Conservation (phyloP, 2,888 invertebrate species). For the Ophraella communa region DNA sequence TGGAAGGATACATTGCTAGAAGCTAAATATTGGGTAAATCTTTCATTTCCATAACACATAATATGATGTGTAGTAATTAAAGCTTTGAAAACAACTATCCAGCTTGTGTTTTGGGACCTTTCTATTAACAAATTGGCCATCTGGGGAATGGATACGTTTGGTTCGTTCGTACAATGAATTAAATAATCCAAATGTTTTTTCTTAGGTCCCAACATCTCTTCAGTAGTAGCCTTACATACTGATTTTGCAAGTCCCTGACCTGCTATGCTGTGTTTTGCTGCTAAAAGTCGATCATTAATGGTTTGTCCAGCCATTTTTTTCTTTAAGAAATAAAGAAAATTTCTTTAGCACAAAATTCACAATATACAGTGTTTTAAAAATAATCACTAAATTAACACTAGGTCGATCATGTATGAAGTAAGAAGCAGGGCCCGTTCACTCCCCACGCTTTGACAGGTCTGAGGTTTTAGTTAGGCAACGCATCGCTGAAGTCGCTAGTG, state of each 20-base stretch:
- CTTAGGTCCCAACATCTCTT: conserved; percentile 99
- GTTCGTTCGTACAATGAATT: conserved; percentile 99
- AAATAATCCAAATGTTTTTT: conserved; percentile 99
- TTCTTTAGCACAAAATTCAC: conserved; percentile 26
- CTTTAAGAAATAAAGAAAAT: conserved; percentile 26
- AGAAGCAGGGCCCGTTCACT: conserved; percentile 24
- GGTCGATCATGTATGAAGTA: conserved; percentile 23
- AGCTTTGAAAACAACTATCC: conserved; percentile 99
- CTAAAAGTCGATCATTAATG: conserved; percentile 96
- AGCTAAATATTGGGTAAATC: conserved; percentile 99
- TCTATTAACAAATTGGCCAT: conserved; percentile 98
- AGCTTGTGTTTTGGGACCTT: conserved; percentile 95
- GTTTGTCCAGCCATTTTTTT: conserved; percentile 93
- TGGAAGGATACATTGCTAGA: conserved; percentile 99
- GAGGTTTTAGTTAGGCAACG: too few relatives aligned
- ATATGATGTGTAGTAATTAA: conserved; percentile 98
- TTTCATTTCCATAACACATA: conserved; percentile 99
- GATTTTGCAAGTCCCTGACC: conserved; percentile 99
- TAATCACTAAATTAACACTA: conserved; percentile 23
- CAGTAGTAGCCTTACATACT: conserved; percentile 99
- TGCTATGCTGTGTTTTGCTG: conserved; percentile 98
- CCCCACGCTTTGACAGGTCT: too few relatives aligned
- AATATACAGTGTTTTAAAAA: conserved; percentile 15
- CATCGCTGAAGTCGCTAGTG: too few relatives aligned
- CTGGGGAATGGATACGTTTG: conserved; percentile 99